Percentiles rank a stretch among this genome's conserved stretches.
These are phyloP conservation scores for Martes flavigula DNA, from an alignment of 2,797 vertebrate species.

Conservation along the genomic window DNA sequence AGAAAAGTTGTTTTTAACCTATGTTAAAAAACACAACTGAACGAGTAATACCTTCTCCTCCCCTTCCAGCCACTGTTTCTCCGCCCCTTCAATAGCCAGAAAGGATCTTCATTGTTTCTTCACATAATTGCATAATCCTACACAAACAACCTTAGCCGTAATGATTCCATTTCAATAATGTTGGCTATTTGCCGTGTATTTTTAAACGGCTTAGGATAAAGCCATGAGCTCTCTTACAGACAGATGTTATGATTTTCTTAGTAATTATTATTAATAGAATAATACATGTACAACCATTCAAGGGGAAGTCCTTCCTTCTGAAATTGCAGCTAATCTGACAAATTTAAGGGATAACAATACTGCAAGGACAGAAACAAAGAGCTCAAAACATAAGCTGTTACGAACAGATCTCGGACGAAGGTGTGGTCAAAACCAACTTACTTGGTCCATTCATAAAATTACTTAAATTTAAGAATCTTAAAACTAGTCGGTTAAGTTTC, in stretches of 20 bases:
- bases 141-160: constrained; percentile 1
- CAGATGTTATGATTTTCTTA: neutral
- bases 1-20: constrained; percentile 53
- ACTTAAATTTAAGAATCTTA: too few relatives aligned
- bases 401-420: neutral
- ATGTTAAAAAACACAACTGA: neutral
- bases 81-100: neutral
- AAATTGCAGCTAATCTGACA: neutral
- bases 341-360: neutral
- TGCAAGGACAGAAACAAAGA: neutral
- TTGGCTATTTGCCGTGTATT: neutral
- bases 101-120: constrained; percentile 4
- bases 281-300: neutral
- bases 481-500: neutral
- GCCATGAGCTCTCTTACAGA: neutral
- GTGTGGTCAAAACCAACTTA: neutral
- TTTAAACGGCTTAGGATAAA: neutral
- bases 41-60: neutral
- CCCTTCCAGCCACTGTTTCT: neutral
- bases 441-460: neutral
- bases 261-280: constrained; percentile 21
- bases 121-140: constrained; percentile 15
- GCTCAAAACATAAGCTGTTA: neutral
- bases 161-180: constrained; percentile 18
- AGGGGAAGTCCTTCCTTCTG: neutral